phyloP scores from a whole-genome alignment of 2,888 invertebrate genomes.

The Hololepta plana region DNA sequence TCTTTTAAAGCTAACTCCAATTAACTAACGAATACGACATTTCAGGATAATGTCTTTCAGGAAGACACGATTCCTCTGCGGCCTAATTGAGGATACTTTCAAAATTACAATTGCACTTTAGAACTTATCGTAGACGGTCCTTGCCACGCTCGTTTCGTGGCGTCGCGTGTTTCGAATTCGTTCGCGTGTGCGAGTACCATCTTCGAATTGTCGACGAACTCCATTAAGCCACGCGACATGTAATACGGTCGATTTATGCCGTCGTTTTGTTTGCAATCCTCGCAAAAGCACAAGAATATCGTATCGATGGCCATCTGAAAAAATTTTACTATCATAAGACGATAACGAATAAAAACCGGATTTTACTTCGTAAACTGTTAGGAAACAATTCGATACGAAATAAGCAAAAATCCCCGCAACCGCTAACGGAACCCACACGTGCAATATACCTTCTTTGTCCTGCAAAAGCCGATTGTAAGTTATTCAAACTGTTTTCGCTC shows the following conservation, averaged over 20 bases:
- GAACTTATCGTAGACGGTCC: background rate
- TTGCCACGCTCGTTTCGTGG: background rate
- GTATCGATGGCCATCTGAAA: conserved; percentile 49
- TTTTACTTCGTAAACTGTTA: conserved; percentile 54
- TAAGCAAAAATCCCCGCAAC: conserved; percentile 46
- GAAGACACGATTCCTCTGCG: background rate
- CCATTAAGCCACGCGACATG: conserved; percentile 47
- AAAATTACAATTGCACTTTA: background rate
- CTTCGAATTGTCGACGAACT: conserved; percentile 42
- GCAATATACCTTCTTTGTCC: conserved; percentile 35
- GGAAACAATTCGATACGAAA: conserved; percentile 50
- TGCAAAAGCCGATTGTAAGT: conserved; percentile 16
- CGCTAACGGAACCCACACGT: conserved; percentile 42
- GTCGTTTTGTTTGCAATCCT: conserved; percentile 46
- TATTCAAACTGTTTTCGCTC: no score
- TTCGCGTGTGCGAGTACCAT: conserved; percentile 23
- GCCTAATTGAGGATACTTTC: no score
- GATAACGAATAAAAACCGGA: background rate
- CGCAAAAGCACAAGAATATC: conserved; percentile 49
- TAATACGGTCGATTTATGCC: conserved; percentile 40
- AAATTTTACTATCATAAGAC: conserved; percentile 6
- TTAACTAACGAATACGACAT: no score
- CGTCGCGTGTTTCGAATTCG: background rate
- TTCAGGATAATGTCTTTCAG: background rate
- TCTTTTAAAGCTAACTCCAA: no score